Percentiles rank a stretch among this genome's conserved stretches.
phyloP scores from a whole-genome alignment of 2,888 invertebrate species.

The Patella depressa region DNA sequence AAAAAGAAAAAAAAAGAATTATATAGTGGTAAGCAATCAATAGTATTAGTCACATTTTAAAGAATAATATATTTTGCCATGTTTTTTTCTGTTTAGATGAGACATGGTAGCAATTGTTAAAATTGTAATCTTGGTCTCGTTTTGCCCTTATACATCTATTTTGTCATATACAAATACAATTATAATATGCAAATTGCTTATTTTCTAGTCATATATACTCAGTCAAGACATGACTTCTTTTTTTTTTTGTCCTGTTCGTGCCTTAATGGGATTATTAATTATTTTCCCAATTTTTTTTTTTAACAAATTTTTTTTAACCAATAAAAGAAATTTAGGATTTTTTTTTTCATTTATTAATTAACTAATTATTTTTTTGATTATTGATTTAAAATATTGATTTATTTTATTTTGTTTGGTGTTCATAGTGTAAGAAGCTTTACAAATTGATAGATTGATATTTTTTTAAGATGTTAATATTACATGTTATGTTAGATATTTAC shows the following conservation, averaged over 20 bases:
- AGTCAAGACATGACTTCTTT: conserved; percentile 60
- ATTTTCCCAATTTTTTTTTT: conserved; percentile 7
- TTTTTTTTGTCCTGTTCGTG: conserved; percentile 49
- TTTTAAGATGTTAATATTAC: conserved; percentile 58
- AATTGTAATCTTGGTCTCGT: conserved; percentile 23
- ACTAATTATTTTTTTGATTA: conserved; percentile 7
- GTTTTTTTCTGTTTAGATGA: conserved; percentile 3
- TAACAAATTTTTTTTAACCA: conserved; percentile 26
- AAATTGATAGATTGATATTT: conserved; percentile 45
- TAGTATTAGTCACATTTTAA: conserved; percentile 10
- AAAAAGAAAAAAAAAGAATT: neutral
- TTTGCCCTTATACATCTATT: conserved; percentile 33
- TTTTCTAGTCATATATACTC: conserved; percentile 56
- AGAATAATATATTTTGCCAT: conserved; percentile 6
- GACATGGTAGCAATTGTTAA: conserved; percentile 7
- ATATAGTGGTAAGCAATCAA: conserved; percentile 1
- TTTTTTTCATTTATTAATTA: neutral
- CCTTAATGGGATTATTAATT: conserved; percentile 58
- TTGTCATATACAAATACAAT: conserved; percentile 9
- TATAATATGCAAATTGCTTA: conserved; percentile 34
- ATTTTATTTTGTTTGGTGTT: conserved; percentile 52
- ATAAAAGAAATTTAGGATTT: neutral
- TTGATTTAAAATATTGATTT: conserved; percentile 44
- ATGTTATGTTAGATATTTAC: conserved; percentile 42
- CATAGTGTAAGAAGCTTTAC: conserved; percentile 61